Percentiles rank a stretch among this genome's conserved stretches.
These are phyloP conservation scores for Malurus melanocephalus DNA, from an alignment of 2,113 vertebrate genomes.

Conservation along the genomic window DNA sequence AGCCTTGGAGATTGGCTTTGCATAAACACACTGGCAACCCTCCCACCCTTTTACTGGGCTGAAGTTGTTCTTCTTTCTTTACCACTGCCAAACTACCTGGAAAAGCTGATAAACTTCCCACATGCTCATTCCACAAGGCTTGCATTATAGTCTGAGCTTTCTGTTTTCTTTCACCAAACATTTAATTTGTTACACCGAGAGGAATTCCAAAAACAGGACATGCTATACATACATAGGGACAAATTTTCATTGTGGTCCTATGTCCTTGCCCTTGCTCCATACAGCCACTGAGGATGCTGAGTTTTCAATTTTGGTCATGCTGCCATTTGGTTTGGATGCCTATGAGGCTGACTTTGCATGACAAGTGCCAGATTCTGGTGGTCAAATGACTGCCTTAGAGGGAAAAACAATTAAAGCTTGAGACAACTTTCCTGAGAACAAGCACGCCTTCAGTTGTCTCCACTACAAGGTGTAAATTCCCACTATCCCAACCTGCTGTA, in stretches of 20 bases:
- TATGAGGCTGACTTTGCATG: neutral
- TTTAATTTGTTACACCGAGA: neutral
- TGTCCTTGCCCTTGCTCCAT: neutral
- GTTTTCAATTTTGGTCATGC: neutral
- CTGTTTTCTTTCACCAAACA: neutral
- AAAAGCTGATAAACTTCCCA: neutral
- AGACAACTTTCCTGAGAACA: neutral
- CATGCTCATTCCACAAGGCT: neutral
- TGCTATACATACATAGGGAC: neutral
- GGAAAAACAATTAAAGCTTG: neutral
- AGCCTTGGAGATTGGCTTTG: neutral
- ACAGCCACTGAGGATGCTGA: neutral
- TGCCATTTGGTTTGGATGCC: neutral
- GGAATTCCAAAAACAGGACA: neutral
- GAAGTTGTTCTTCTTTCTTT: neutral
- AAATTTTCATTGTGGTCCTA: neutral
- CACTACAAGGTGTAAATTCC: neutral
- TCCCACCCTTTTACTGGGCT: neutral
- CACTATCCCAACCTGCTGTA: neutral
- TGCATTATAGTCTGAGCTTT: neutral
- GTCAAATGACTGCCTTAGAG: neutral
- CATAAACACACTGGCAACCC: neutral
- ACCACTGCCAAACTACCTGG: neutral
- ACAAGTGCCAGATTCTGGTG: neutral
- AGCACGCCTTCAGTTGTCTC: neutral